phyloP scores from a whole-genome alignment of 2,113 vertebrate species.

The Regulus satrapa region DNA sequence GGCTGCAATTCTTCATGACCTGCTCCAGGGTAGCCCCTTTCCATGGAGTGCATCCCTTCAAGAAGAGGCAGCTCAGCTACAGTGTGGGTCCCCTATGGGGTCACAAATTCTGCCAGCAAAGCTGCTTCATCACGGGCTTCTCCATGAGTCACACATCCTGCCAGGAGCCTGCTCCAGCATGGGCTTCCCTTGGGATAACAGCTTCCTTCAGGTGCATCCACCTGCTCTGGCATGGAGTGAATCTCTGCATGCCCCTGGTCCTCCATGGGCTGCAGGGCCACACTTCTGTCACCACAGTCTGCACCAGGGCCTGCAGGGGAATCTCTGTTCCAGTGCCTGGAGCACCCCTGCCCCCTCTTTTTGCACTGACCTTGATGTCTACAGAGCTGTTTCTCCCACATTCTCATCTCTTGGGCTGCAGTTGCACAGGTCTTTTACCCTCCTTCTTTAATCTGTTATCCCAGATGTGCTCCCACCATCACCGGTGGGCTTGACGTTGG shows the following conservation, averaged over 20 bases:
- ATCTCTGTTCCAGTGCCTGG: not conserved
- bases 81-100: too few relatives aligned
- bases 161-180: not conserved
- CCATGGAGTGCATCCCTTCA: not conserved
- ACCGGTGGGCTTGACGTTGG: not conserved
- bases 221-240: not conserved
- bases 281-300: not conserved
- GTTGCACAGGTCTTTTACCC: not conserved
- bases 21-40: not conserved
- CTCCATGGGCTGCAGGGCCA: not conserved
- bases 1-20: not conserved
- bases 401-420: not conserved
- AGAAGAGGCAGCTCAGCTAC: not conserved
- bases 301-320: too few relatives aligned
- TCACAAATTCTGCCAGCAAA: not conserved
- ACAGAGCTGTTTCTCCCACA: not conserved
- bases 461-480: too few relatives aligned
- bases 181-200: not conserved
- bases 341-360: not conserved
- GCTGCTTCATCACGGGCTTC: not conserved
- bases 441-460: not conserved
- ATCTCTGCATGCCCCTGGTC: fast-evolving
- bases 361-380: not conserved
- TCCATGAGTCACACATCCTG: not conserved
- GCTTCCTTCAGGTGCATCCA: not conserved